Base-by-base conservation (phyloP, 2,888 invertebrate genomes). In the Sinelater perroti region DNA sequence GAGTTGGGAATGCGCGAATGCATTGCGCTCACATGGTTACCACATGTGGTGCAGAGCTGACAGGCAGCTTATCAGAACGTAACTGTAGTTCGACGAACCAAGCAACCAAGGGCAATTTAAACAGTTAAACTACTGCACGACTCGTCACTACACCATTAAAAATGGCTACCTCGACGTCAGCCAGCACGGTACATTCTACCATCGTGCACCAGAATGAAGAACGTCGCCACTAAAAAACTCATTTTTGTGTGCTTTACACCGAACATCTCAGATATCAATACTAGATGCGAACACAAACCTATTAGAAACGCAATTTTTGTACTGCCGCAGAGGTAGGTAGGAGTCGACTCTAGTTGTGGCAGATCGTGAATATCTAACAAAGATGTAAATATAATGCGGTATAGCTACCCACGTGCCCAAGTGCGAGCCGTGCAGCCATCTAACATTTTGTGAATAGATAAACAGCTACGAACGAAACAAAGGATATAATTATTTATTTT, bases 11-110 rank as follows among this genome's bases (percentile, higher is more conserved):
- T 38, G 14, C 11, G 44, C 44, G 44, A 44, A 44, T 44, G 44
- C 44, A 44, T 3, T 18, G 28, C 44, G 16, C 28, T 66, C 68
- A 68, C 61, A 68, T 68, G 67, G 64, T 53, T 63, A 65, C 65
- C 68, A 68, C 66, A 61, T 68, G 68, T 68, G 56, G 56, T 51
- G 63, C 67, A 7, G 40, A 42, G 42, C 24, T 66, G 63, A 63
- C 62, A 60, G 59, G n/a, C 46, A 56, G 20, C 62, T 58, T 57
- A 68, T 53, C 42, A 52, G 53, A 35, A 31, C 42, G 33, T 42
- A 49, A 45, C 63, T 62, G 30, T 40, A 50, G 56, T 58, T 61
- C 61, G 61, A 50, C 61, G 61, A 61, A 61, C 61, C 50, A 54
- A 52, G 42, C 46, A 49, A 49, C 51, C 58, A 55, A 57, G 50